These are phyloP conservation scores for Tanytarsus gracilentus DNA, from an alignment of 2,888 invertebrate genomes.

Conservation along the genomic window DNA sequence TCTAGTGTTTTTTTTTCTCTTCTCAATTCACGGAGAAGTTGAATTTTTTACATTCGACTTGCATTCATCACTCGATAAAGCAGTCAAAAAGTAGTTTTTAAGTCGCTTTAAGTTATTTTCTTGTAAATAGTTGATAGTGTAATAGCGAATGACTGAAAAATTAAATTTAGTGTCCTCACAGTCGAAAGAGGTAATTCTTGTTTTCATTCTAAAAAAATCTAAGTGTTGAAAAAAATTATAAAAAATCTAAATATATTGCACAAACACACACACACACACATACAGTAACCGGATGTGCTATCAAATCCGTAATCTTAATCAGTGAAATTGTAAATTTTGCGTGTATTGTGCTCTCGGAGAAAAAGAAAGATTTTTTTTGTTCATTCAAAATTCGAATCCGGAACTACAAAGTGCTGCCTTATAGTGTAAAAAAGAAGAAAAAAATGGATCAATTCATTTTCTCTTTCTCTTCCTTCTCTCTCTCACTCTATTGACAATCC, in stretches of 20 bases:
- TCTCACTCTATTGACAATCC: too few species aligned
- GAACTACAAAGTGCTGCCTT: too few species aligned
- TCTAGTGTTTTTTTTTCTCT: too few species aligned
- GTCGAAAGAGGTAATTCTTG: conserved; percentile 8
- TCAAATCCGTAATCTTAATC: conserved; percentile 5
- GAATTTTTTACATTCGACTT: too few species aligned
- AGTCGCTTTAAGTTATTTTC: too few species aligned
- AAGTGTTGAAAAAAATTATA: neutral
- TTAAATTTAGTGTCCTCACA: conserved; percentile 6
- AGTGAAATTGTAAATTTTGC: neutral
- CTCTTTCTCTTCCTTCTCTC: too few species aligned
- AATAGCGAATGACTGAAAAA: conserved; percentile 12
- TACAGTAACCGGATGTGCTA: too few species aligned
- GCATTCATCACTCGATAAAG: too few species aligned
- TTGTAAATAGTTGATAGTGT: too few species aligned
- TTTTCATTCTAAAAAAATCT: too few species aligned
- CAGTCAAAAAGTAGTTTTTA: too few species aligned
- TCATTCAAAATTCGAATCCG: conserved; percentile 4
- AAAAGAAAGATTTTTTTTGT: neutral
- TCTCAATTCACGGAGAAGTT: too few species aligned
- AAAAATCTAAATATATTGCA: neutral
- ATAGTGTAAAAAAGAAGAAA: neutral
- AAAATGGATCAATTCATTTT: conserved; percentile 1
- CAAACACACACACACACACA: neutral
- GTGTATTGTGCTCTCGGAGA: neutral